Evolutionary conservation across 53 echinoderm and acorn worm species (phyloP), one percentile per base, ranked within the genome.

Genomic region (Henricia sp.): DNA sequence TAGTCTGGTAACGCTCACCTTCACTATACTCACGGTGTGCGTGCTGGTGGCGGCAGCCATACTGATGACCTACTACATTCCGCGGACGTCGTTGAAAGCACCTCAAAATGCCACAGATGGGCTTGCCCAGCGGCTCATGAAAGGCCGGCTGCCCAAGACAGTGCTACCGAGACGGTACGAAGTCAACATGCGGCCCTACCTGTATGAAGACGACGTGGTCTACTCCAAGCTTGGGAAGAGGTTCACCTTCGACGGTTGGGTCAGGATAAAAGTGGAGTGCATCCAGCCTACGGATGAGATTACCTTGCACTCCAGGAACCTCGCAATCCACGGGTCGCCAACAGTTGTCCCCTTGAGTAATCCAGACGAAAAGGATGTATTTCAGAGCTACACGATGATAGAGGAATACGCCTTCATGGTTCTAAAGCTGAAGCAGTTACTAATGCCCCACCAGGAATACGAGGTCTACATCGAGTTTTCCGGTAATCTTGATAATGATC

Each of bases 181-280:
- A 17, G 73, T 96, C 25, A 74, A 59, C 63, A 86, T 96, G 28
- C 84, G 90, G 28, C 93, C 93, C 23, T 96, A 90, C 71, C 85
- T 96, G 19, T 93, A 96, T 66, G 74, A 85, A 4, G 90, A 92
- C 23, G 93, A 90, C 32, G 62, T 86, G 6, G 50, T 34, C 4
- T 74, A 76, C 37, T 82, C 76, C 24, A 84, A 77, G 37, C 66
- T 76, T 8, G 88, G 68, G 13, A 85, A 77, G 60, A n/a, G 58
- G 16, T 95, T 95, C 67, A 90, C 85, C 52, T 95, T 95, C 64
- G 93, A 95, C 71, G 95, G 95, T 6, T 35, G 24, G 67, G 88
- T 92, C 41, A 82, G 72, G 29, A 88, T 93, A 32, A 83, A 48
- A 6, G 84, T 94, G 33, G 83, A 85, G 13, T 94, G 91, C 55